Conservation (phyloP, 2,797 vertebrate species). For the Pitangus sulphuratus region DNA sequence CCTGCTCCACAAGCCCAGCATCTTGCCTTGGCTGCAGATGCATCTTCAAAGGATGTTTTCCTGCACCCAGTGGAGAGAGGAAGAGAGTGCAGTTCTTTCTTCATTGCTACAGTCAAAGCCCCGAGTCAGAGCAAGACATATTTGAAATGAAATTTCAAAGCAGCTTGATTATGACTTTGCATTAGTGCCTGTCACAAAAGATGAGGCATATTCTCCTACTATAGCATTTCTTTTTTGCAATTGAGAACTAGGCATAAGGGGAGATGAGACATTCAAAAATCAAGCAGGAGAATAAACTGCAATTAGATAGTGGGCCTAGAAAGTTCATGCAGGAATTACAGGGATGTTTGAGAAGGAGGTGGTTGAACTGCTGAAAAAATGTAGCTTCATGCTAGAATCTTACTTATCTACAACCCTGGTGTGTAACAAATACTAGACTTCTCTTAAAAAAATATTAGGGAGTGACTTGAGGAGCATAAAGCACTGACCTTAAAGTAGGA, state of each 20-base stretch:
- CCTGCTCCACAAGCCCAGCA: not conserved
- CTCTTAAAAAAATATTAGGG: not conserved
- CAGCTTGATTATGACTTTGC: conserved; percentile 11
- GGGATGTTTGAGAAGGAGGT: not conserved
- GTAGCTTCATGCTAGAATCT: not conserved
- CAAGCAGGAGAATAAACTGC: not conserved
- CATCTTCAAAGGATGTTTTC: not conserved
- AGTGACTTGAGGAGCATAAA: not conserved
- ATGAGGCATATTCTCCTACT: not conserved
- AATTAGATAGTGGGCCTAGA: not conserved
- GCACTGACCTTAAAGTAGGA: not conserved
- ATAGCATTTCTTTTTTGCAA: not conserved
- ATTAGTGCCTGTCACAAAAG: not conserved
- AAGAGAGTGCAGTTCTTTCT: not conserved
- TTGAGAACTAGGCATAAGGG: not conserved
- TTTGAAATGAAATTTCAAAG: not conserved
- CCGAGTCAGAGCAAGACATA: not conserved
- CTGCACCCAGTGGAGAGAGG: not conserved
- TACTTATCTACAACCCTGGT: not conserved
- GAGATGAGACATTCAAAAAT: not conserved
- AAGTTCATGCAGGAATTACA: not conserved
- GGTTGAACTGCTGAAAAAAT: not conserved
- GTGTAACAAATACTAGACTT: not conserved
- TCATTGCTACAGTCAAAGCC: not conserved
- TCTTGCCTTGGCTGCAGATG: not conserved